A percentile compares a stretch with the other conserved stretches of the same genome.
Evolutionary conservation across 2,888 invertebrate species (phyloP).

Genomic region (Drosophila paranaensis): DNA sequence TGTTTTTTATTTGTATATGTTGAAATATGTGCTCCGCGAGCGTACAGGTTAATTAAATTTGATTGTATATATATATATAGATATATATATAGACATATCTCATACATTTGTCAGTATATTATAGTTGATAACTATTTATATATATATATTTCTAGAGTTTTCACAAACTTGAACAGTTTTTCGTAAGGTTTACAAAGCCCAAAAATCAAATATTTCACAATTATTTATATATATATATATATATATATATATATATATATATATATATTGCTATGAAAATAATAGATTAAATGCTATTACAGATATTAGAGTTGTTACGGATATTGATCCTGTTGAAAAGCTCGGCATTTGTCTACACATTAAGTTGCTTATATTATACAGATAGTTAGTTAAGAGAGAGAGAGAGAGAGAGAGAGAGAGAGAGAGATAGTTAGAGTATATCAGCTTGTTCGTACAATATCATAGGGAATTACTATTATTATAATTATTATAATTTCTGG

Average conservation of each 20-base stretch:
- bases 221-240: background rate
- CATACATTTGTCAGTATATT: conserved; percentile 18
- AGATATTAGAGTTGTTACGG: conserved; percentile 35
- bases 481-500: conserved; percentile 3
- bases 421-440: conserved; percentile 24
- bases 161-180: conserved; percentile 53
- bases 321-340: conserved; percentile 45
- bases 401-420: too few species aligned
- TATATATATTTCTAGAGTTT: conserved; percentile 34
- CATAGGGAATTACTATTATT: conserved; percentile 29
- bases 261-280: conserved; percentile 32
- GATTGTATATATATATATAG: conserved; percentile 10
- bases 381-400: background rate
- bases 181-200: conserved; percentile 17
- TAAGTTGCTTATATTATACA: conserved; percentile 22
- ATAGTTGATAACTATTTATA: conserved; percentile 29
- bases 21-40: conserved; percentile 43
- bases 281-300: conserved; percentile 52
- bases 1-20: conserved; percentile 40
- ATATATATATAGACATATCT: background rate
- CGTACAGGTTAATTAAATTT: conserved; percentile 31
- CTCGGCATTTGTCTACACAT: conserved; percentile 41
- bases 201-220: conserved; percentile 24
- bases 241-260: background rate
- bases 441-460: conserved; percentile 51